phyloP scores from a whole-genome alignment of 2,888 invertebrate genomes.

The Chymomyza procnemis region DNA sequence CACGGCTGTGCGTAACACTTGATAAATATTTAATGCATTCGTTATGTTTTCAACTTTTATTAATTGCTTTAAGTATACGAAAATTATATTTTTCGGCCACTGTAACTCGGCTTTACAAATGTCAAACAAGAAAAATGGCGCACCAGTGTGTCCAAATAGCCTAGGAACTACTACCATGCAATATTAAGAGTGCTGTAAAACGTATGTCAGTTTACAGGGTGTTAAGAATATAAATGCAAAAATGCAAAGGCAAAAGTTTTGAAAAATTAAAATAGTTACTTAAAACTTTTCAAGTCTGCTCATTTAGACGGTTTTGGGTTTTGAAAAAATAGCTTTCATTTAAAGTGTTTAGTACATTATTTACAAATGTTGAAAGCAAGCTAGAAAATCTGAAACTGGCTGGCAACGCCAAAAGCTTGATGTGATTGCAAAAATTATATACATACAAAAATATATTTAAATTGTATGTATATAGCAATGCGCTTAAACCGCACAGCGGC shows the following conservation, averaged over 20 bases:
- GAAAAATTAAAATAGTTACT: neutral
- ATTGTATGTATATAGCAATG: no score
- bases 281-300: neutral
- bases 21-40: constrained; percentile 22
- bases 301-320: neutral
- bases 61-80: constrained; percentile 41
- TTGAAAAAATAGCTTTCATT: neutral
- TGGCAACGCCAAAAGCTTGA: no score
- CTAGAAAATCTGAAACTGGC: no score
- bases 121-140: constrained; percentile 69
- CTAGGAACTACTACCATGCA: neutral
- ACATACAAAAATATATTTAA: no score
- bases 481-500: no score
- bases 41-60: constrained; percentile 15
- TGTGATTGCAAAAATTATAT: no score
- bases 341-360: neutral
- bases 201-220: neutral
- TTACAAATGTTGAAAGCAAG: no score
- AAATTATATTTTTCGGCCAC: constrained; percentile 60
- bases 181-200: neutral
- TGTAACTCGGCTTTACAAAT: constrained; percentile 54
- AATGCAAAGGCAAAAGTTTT: neutral
- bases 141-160: constrained; percentile 31
- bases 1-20: constrained; percentile 16
- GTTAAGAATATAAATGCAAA: neutral